A percentile compares a stretch with the other conserved stretches of the same genome.
phyloP scores from a whole-genome alignment of 2,113 vertebrate species.

The Oncorhynchus keta region DNA sequence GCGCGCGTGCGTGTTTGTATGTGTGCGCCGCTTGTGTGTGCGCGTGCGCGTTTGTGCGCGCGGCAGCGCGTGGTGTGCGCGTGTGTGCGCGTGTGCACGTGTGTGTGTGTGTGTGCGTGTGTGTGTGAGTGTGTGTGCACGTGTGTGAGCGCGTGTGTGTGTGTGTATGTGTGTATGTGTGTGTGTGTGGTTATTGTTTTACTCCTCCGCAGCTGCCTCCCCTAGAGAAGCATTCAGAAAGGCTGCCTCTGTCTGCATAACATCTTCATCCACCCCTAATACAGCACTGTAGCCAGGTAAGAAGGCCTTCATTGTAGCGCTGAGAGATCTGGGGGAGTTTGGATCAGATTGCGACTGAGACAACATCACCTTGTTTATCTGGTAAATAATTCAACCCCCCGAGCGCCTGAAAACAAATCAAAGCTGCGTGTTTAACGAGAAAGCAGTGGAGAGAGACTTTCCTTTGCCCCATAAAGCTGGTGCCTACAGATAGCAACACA shows the following conservation, averaged over 20 bases:
- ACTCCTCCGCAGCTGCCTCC: slow-evolving; percentile 45
- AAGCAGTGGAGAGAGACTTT: slow-evolving; percentile 43
- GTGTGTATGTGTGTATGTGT: no score
- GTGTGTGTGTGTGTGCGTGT: no score
- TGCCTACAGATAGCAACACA: slow-evolving; percentile 65
- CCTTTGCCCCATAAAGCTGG: slow-evolving; percentile 66
- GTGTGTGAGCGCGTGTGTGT: no score
- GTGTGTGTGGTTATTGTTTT: slow-evolving; percentile 45
- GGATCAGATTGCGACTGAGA: slow-evolving; percentile 60
- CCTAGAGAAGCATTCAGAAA: slow-evolving; percentile 48
- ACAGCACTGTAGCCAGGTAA: slow-evolving; percentile 56
- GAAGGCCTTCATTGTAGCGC: slow-evolving; percentile 52
- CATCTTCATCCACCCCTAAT: slow-evolving; percentile 1
- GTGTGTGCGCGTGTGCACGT: no score
- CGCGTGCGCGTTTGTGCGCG: no score
- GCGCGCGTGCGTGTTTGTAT: no score
- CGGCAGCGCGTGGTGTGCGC: no score
- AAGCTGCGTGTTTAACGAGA: slow-evolving; percentile 68
- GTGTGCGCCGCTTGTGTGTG: no score
- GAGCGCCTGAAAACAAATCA: slow-evolving; percentile 56
- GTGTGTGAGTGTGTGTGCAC: no score
- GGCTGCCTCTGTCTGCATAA: slow-evolving; percentile 19
- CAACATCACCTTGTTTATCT: slow-evolving; percentile 72
- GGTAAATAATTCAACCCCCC: slow-evolving; percentile 67
- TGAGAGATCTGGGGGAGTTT: slow-evolving; percentile 39